phyloP scores from a whole-genome alignment of 2,888 invertebrate species.

The Philhelius pedissequus region DNA sequence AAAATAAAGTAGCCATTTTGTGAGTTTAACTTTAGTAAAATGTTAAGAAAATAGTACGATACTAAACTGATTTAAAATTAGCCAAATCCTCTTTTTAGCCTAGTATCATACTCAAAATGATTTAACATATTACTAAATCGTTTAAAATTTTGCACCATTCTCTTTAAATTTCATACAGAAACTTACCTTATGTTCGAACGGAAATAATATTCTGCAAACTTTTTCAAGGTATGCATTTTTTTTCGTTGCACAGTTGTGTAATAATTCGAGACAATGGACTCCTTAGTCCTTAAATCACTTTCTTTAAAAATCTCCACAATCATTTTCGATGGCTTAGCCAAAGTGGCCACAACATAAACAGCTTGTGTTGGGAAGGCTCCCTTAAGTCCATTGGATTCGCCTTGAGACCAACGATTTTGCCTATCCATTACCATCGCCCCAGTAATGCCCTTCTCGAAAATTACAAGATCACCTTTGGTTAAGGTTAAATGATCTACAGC shows the following conservation, averaged over 20 bases:
- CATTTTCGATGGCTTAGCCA: slow-evolving; percentile 85
- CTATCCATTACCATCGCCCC: slow-evolving; percentile 86
- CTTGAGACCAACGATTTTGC: slow-evolving; percentile 84
- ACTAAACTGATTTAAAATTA: too few relatives aligned
- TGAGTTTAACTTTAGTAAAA: too few relatives aligned
- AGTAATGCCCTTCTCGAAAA: slow-evolving; percentile 85
- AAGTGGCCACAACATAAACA: slow-evolving; percentile 91
- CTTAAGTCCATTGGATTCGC: slow-evolving; percentile 84
- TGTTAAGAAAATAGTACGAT: too few relatives aligned
- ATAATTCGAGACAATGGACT: slow-evolving; percentile 75
- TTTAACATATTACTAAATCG: too few relatives aligned
- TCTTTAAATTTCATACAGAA: too few relatives aligned
- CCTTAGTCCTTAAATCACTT: slow-evolving; percentile 71
- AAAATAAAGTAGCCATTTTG: too few relatives aligned
- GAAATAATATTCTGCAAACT: slow-evolving; percentile 91
- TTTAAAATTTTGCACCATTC: too few relatives aligned
- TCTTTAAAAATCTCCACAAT: slow-evolving; percentile 85
- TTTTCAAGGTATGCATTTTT: slow-evolving; percentile 89
- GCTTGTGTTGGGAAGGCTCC: slow-evolving; percentile 93
- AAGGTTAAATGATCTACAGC: slow-evolving; percentile 82
- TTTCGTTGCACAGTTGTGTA: slow-evolving; percentile 82
- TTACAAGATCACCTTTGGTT: slow-evolving; percentile 89
- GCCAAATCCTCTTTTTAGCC: too few relatives aligned
- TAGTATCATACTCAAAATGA: too few relatives aligned
- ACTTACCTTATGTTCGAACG: slow-evolving; percentile 74